Base-by-base conservation (phyloP, 2,113 vertebrate species). In the Paramisgurnus dabryanus region DNA sequence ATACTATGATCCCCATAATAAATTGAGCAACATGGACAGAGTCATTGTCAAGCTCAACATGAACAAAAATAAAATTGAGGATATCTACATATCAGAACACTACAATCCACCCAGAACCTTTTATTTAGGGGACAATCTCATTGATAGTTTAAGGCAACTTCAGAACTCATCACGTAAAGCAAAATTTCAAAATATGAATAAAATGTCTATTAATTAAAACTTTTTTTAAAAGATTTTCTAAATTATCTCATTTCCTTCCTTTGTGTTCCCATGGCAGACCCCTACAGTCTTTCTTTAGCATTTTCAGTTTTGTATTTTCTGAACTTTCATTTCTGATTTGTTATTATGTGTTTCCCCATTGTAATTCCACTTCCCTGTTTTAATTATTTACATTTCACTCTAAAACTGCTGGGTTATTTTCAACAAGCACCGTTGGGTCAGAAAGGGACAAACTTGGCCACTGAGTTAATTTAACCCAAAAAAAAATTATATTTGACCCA, bases 21-120 rank as follows among this genome's bases (percentile, higher is more conserved):
- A 71, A 7, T 1, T 50, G 3, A 93, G 89, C 65, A 93, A 93
- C 85, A 86, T 43, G 87, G 92, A 93, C 88, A 86, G 92, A 79
- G 74, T 92, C 47, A 17, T 92, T 79, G 90, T 92, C 69, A 90
- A 55, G 80, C 90, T 87, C 45, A 90, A 89, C 82, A 80, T n/a
- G 0, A 91, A 91, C 80, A 91, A 84, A 5, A 88, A 80, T 27
- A 79, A 0, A 47, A 88, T 92, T 0, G 76, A 83, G 1, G 58
- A 85, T 6, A 84, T 92, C 66, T 93, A 87, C 6, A 87, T 83
- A 9, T 91, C 92, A 12, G 89, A 84, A 13, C 92, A 92, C 84
- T 91, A 93, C 66, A 7, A 83, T 0, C 27, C 49, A 6, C 11
- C 3, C 9, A 71, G 87, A 84, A 92, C 91, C 0, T 92, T 89